Evolutionary conservation across 2,888 invertebrate genomes (phyloP), one percentile per base, ranked within the genome.

Genomic region (Dolichomitus sp.): DNA sequence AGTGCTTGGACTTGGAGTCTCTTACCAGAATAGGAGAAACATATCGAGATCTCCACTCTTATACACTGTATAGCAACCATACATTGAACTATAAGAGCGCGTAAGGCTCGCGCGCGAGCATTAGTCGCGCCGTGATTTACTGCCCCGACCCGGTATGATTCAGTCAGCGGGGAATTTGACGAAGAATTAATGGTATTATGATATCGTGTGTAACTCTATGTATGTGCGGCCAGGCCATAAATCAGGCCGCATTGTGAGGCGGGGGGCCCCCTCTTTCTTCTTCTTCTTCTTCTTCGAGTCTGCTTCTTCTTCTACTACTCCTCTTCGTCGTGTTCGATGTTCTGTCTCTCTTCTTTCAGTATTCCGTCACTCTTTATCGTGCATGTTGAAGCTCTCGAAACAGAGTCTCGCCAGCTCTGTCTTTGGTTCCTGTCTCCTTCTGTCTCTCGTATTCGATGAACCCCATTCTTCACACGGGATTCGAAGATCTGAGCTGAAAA

Each of bases 311-410:
- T 91, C 94, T 94, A 94, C 95, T 9, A 9, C 37, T 52, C 65
- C 66, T 66, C 17, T 95, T 94, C 94, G 94, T 94, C 94, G 94
- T 94, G 61, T 19, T 69, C 50, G 42, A 54, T 27, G 19, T 27
- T 40, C 63, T 27, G 33, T 50, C 95, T 94, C 94, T 94, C 94
- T 95, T 94, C 94, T 94, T 91, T 92, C 94, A 94, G 94, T 94
- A 94, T 94, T 69, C 68, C 94, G 94, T 92, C 94, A 94, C 94
- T 94, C 94, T 94, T 75, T 66, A 80, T 77, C 75, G 70, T 70
- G 54, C 69, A 45, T 70, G 65, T 72, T 78, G 80, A 73, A 65
- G 54, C 78, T 69, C 68, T 75, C 78, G 66, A 37, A 54, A 50
- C 70, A 14, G 30, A 66, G 52, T 45, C 74, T 73, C 59, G 37